A percentile compares a stretch with the other conserved stretches of the same genome.
phyloP scores from a whole-genome alignment of 30 jellyfish, hydroid and myxozoan genomes.

The Aurelia aurita complex sp. Pacific region DNA sequence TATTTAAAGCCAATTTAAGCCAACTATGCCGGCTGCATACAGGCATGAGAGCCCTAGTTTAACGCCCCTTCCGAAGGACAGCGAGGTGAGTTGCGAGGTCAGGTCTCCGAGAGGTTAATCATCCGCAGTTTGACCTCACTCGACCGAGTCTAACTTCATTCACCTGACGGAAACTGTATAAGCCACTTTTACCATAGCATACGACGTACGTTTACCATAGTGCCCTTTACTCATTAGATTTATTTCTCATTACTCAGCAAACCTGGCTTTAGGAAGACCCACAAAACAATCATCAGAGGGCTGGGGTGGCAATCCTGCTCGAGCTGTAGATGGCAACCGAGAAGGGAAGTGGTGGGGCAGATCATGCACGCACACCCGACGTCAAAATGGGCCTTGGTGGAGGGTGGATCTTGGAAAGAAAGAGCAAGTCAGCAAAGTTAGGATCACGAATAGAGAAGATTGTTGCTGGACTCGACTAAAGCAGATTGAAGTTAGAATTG shows the following conservation, averaged over 20 bases:
- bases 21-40: too few relatives aligned
- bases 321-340: slow-evolving; percentile 19
- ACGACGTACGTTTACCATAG: too few relatives aligned
- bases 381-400: slow-evolving; percentile 18
- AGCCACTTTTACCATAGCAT: too few relatives aligned
- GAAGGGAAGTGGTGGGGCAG: not conserved
- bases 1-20: too few relatives aligned
- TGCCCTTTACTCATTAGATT: too few relatives aligned
- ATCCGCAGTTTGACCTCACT: too few relatives aligned
- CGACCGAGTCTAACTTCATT: too few relatives aligned
- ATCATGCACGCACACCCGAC: slow-evolving; percentile 10
- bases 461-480: slow-evolving; percentile 11
- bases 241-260: not conserved
- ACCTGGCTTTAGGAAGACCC: slow-evolving; percentile 16
- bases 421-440: slow-evolving; percentile 15
- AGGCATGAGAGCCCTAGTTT: too few relatives aligned
- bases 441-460: slow-evolving; percentile 2
- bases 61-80: too few relatives aligned
- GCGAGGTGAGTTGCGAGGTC: too few relatives aligned
- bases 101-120: too few relatives aligned
- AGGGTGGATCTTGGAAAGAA: slow-evolving; percentile 13
- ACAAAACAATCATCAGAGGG: slow-evolving; percentile 6
- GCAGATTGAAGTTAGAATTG: slow-evolving; percentile 18
- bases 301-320: not conserved
- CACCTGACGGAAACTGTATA: too few relatives aligned